Evolutionary conservation across 2,113 vertebrate genomes (phyloP).

Genomic region (Clarias batrachus): DNA sequence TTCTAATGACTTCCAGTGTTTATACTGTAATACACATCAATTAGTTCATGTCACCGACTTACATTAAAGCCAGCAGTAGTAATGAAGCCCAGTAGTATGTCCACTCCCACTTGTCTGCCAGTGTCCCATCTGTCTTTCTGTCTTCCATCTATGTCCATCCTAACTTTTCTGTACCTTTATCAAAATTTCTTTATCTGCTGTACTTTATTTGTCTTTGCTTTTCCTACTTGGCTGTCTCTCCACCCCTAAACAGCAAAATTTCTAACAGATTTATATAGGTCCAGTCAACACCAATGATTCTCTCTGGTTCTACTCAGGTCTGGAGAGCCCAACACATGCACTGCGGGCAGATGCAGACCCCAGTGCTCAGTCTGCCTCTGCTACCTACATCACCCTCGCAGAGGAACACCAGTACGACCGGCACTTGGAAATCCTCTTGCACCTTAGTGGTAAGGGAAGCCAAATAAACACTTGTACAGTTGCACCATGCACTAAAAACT

Average conservation of each 20-base stretch:
- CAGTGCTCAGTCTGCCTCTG: slow-evolving; percentile 85
- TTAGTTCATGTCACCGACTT: background rate
- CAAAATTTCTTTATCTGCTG: background rate
- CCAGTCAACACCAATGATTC: too few species aligned
- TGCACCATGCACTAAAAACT: background rate
- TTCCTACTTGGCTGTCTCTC: background rate
- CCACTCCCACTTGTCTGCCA: background rate
- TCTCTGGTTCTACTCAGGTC: slow-evolving; percentile 66
- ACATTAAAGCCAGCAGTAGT: background rate
- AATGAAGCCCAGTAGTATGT: background rate
- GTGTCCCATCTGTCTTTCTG: background rate
- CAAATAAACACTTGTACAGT: background rate
- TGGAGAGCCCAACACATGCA: slow-evolving; percentile 92
- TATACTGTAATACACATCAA: background rate
- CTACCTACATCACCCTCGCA: slow-evolving; percentile 89
- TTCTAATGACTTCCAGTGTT: background rate
- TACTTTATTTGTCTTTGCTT: background rate
- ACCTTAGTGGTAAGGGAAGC: slow-evolving; percentile 85
- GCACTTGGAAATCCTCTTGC: slow-evolving; percentile 88
- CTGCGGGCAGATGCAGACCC: slow-evolving; percentile 90
- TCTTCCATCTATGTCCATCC: background rate
- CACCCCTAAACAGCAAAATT: background rate
- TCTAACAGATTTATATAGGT: too few species aligned
- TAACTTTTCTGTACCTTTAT: background rate
- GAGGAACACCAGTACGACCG: slow-evolving; percentile 86